Percentiles rank a stretch among this genome's conserved stretches.
These are phyloP conservation scores for Machaerirhynchus nigripectus DNA, from an alignment of 2,113 vertebrate species.

Conservation along the genomic window DNA sequence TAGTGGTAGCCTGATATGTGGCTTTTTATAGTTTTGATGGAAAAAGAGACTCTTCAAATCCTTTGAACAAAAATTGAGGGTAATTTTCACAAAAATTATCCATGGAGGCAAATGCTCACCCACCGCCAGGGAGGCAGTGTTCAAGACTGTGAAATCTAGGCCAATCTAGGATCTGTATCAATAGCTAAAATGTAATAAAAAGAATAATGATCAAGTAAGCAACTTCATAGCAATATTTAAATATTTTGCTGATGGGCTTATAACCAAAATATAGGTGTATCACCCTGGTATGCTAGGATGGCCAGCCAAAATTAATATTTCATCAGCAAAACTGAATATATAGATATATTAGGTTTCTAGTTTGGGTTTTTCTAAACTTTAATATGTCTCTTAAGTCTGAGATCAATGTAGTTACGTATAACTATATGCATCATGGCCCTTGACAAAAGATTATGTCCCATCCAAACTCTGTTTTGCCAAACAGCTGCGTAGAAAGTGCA, in stretches of 20 bases:
- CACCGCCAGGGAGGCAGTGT: neutral
- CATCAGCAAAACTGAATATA: neutral
- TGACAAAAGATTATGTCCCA: neutral
- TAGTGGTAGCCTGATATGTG: neutral
- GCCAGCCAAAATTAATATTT: neutral
- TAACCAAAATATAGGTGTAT: neutral
- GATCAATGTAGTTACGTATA: rapidly evolving
- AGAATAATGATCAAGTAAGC: neutral
- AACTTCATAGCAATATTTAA: neutral
- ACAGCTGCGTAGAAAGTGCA: neutral
- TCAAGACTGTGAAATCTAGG: neutral
- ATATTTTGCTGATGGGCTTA: neutral
- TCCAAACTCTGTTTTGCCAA: neutral
- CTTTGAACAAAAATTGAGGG: neutral
- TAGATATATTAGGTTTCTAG: neutral
- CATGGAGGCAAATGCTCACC: neutral
- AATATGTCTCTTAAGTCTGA: neutral
- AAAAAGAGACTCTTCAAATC: neutral
- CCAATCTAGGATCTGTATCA: too few species aligned
- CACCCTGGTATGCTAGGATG: neutral
- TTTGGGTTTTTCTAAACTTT: neutral
- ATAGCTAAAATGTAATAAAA: neutral
- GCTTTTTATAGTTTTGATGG: neutral
- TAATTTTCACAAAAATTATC: neutral
- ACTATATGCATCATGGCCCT: neutral